A percentile compares a stretch with the other conserved stretches of the same genome.
Conservation (phyloP, 2,888 invertebrate species). For the Bibio marci region DNA sequence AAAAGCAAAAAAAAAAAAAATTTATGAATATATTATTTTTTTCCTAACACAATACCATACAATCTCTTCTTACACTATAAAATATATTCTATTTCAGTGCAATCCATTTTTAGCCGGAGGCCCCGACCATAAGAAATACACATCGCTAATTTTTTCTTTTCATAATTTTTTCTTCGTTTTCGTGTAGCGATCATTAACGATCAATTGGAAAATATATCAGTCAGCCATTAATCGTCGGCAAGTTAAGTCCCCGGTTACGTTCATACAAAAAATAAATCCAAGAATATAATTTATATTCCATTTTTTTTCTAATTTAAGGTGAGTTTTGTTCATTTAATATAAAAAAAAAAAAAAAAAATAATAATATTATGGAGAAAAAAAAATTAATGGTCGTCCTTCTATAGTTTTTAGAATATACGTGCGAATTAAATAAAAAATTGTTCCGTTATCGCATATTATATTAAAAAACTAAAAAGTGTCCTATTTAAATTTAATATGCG, state of each 20-base stretch:
- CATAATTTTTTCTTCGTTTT: constrained; percentile 1
- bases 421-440: too few relatives aligned
- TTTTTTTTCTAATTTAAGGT: constrained; percentile 30
- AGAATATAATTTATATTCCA: constrained; percentile 23
- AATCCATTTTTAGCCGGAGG: constrained; percentile 26
- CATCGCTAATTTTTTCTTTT: too few relatives aligned
- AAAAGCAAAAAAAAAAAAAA: too few relatives aligned
- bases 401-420: too few relatives aligned
- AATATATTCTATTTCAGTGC: constrained; percentile 26
- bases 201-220: constrained; percentile 16
- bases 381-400: too few relatives aligned
- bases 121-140: too few relatives aligned
- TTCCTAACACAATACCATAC: too few relatives aligned
- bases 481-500: too few relatives aligned
- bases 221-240: constrained; percentile 33
- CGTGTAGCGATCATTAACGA: constrained; percentile 17
- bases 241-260: constrained; percentile 30
- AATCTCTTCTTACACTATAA: constrained; percentile 1
- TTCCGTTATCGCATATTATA: too few relatives aligned
- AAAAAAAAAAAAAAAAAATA: not conserved
- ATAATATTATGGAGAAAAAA: not conserved
- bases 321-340: constrained; percentile 17
- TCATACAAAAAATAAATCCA: constrained; percentile 15
- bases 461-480: too few relatives aligned
- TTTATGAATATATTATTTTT: too few relatives aligned